Conservation (phyloP, 2,888 invertebrate genomes). For the Calameuta pallipes region DNA sequence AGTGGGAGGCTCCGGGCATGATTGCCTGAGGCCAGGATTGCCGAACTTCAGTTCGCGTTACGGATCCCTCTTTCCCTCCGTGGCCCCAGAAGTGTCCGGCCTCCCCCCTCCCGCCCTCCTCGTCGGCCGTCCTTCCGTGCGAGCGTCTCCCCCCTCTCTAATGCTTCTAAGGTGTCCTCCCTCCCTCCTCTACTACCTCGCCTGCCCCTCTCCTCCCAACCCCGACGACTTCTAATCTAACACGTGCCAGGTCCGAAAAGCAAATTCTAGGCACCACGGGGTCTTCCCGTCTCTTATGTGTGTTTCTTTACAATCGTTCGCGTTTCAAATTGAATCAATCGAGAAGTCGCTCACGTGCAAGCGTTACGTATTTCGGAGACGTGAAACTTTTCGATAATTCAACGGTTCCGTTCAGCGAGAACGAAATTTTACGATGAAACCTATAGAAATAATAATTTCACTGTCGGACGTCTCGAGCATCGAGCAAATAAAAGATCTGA, state of each 20-base stretch:
- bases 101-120: conserved; percentile 67
- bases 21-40: conserved; percentile 60
- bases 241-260: conserved; percentile 47
- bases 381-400: no score
- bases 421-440: no score
- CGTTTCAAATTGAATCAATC: no score
- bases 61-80: conserved; percentile 64
- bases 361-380: no score
- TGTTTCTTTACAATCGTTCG: no score
- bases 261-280: conserved; percentile 12
- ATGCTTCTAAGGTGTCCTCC: conserved; percentile 34
- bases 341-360: no score
- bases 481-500: no score
- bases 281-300: background rate
- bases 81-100: background rate
- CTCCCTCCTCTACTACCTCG: background rate
- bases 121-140: conserved; percentile 67
- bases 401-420: no score
- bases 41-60: conserved; percentile 65
- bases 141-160: conserved; percentile 55
- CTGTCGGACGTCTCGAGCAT: no score
- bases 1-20: conserved; percentile 48
- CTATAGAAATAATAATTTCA: no score
- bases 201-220: conserved; percentile 19
- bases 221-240: conserved; percentile 41